These are phyloP conservation scores for Pheosia gnoma DNA, from an alignment of 2,888 invertebrate species.

Conservation along the genomic window DNA sequence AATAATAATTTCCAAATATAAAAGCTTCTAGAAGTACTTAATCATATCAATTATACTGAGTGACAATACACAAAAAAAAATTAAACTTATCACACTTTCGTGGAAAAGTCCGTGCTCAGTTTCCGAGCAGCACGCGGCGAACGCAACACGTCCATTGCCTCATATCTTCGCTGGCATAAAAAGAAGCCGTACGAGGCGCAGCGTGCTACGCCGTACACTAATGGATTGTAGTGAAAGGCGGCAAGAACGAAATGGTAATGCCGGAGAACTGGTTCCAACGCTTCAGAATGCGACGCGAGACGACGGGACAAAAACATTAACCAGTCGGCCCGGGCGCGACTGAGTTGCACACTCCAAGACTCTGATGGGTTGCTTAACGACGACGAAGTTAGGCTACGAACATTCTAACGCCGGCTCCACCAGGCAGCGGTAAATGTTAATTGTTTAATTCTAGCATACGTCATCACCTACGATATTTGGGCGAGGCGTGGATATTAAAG, in stretches of 20 bases:
- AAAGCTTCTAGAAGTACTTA: neutral
- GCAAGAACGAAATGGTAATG: slow-evolving; percentile 69
- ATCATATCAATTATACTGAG: slow-evolving; percentile 10
- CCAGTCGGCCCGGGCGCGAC: slow-evolving; percentile 63
- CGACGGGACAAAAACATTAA: slow-evolving; percentile 82
- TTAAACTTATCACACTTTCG: slow-evolving; percentile 52
- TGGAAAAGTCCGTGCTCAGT: slow-evolving; percentile 46
- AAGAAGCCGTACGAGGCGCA: slow-evolving; percentile 36
- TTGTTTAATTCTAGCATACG: no score
- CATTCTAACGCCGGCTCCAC: no score
- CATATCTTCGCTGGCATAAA: slow-evolving; percentile 37
- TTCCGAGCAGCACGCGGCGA: slow-evolving; percentile 21
- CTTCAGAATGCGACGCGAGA: slow-evolving; percentile 74
- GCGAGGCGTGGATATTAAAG: no score
- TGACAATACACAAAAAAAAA: slow-evolving; percentile 12
- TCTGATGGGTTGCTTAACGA: slow-evolving; percentile 36
- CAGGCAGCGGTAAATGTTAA: neutral
- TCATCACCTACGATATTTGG: no score
- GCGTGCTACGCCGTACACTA: slow-evolving; percentile 57
- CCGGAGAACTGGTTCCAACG: slow-evolving; percentile 77
- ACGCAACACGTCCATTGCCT: slow-evolving; percentile 49
- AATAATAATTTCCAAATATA: no score
- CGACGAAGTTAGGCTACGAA: neutral
- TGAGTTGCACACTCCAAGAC: slow-evolving; percentile 42
- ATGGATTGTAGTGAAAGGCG: slow-evolving; percentile 76